Evolutionary conservation across 1,140 invertebrate genomes (phyloP), one percentile per base, ranked within the genome.

Genomic region (Sycophaga agraensis): DNA sequence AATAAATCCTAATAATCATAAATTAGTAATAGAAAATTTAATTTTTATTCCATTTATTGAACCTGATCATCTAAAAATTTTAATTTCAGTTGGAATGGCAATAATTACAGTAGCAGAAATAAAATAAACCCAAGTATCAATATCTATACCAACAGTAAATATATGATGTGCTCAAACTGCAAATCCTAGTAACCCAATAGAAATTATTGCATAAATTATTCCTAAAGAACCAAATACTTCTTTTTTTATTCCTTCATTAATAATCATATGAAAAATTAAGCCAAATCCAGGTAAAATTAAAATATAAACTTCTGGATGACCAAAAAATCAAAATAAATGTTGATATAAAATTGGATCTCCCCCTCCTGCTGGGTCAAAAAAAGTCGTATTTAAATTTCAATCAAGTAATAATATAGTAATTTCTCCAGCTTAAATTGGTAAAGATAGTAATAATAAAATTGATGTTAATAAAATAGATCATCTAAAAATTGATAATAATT

Each of bases 391-490:
- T 64, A 84, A 69, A 70, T 84, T 82, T 50, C 80, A 82, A 72
- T 85, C 83, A 28, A 72, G 74, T 54, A 85, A 67, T 35, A 90
- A 65, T 83, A 90, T 90, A 26, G 87, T 90, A 79, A 90, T 88
- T 42, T 84, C 88, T 58, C 86, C 88, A 2, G 88, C 89, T 79
- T 90, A 72, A 9, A 91, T 87, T 2, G 88, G 88, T 66, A 90
- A 66, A 9, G 85, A 87, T 66, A 89, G 66, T 39, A 90, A 59
- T 51, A 89, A 67, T 70, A 89, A 68, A 74, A 90, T 72, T 26
- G 85, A 83, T 57, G 88, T 91, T 80, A 91, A 84, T 68, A 83
- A 73, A 37, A 90, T 82, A 22, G 88, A 82, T 84, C 88, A 91
- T 31, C n/a, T n/a, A n/a, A n/a, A n/a, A n/a, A n/a, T n/a, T n/a